phyloP scores from a whole-genome alignment of 2,797 vertebrate genomes.

The Danio choprae region DNA sequence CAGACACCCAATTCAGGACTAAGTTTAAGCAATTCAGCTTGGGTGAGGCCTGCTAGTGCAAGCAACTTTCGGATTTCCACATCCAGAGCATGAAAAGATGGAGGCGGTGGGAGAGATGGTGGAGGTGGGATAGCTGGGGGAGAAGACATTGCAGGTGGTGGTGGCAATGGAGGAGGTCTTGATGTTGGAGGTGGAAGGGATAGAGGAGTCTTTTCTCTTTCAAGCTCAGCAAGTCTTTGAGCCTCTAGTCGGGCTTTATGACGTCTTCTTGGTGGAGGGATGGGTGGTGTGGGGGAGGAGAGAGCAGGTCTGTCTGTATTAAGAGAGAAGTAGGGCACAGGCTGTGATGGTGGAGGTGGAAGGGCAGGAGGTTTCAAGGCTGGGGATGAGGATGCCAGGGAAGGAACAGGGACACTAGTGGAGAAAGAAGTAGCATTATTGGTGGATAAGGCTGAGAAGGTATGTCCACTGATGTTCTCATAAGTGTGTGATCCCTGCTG shows the following conservation, averaged over 20 bases:
- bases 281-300: conserved; percentile 70
- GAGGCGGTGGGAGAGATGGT: conserved; percentile 67
- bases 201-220: conserved; percentile 75
- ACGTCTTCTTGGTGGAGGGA: conserved; percentile 64
- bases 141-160: conserved; percentile 63
- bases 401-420: conserved; percentile 71
- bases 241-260: conserved; percentile 76
- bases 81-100: conserved; percentile 71
- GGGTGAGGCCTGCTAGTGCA: conserved; percentile 81
- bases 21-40: conserved; percentile 82
- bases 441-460: conserved; percentile 52
- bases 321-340: conserved; percentile 78
- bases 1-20: conserved; percentile 82
- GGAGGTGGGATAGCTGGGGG: conserved; percentile 69
- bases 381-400: conserved; percentile 69
- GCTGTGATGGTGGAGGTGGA: conserved; percentile 75
- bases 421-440: conserved; percentile 69
- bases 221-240: conserved; percentile 73
- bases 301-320: conserved; percentile 73
- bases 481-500: conserved; percentile 80
- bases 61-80: conserved; percentile 78
- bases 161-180: conserved; percentile 73
- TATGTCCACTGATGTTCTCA: conserved; percentile 78
- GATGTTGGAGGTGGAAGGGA: conserved; percentile 74
- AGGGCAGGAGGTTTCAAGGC: conserved; percentile 61